A percentile compares a stretch with the other conserved stretches of the same genome.
Conservation (phyloP, 2,797 vertebrate genomes). For the Emys orbicularis region DNA sequence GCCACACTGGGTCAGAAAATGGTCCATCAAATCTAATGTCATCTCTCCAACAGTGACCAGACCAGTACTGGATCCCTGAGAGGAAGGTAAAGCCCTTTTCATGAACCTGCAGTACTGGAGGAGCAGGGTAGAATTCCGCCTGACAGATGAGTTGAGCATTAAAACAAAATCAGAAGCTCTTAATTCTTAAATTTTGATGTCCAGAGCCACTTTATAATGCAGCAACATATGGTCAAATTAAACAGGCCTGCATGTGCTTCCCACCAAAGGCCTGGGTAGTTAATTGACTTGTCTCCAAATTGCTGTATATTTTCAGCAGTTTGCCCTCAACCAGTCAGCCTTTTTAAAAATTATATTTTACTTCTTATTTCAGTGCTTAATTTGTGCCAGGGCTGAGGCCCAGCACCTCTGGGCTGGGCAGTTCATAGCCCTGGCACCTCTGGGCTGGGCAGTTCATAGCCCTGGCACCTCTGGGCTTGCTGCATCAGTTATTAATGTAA, state of each 20-base stretch:
- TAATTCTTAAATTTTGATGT: not conserved
- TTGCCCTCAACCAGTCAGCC: not conserved
- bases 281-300: not conserved
- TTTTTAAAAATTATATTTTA: not conserved
- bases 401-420: too few species aligned
- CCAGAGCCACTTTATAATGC: not conserved
- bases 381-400: too few species aligned
- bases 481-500: too few species aligned
- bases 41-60: not conserved
- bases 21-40: not conserved
- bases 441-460: too few species aligned
- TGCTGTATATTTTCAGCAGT: not conserved
- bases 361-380: too few species aligned
- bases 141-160: not conserved
- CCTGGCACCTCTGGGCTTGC: too few species aligned
- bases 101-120: accelerated
- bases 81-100: not conserved
- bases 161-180: slow-evolving; percentile 1
- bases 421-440: too few species aligned
- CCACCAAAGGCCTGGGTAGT: not conserved
- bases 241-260: not conserved
- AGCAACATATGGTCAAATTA: not conserved
- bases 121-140: not conserved
- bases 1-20: not conserved
- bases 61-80: slow-evolving; percentile 1